Evolutionary conservation across 2,113 vertebrate genomes (phyloP).

Genomic region (Sialia sialis): DNA sequence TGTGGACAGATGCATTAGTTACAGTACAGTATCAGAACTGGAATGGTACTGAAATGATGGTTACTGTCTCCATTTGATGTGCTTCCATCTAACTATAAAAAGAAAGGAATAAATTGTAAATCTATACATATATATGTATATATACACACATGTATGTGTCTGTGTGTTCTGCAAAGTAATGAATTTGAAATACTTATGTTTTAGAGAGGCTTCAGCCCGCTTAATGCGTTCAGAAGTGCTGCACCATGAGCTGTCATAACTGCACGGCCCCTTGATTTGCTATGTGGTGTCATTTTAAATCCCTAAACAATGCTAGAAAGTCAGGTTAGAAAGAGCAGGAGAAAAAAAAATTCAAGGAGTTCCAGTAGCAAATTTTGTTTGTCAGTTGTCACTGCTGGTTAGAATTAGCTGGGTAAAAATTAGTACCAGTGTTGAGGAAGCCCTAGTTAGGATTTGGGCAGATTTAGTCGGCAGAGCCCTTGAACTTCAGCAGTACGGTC

Average conservation of each 20-base stretch:
- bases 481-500: background rate
- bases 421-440: background rate
- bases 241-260: background rate
- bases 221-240: background rate
- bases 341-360: background rate
- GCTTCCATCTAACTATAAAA: background rate
- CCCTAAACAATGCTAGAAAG: background rate
- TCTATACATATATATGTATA: too few species aligned
- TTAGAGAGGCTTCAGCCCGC: background rate
- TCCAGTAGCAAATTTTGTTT: background rate
- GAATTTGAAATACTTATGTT: background rate
- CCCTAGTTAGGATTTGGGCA: background rate
- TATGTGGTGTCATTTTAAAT: background rate
- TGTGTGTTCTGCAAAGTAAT: background rate
- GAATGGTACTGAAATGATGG: background rate
- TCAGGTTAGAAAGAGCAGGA: background rate
- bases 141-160: accelerated
- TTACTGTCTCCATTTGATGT: background rate
- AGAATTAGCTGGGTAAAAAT: background rate
- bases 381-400: background rate
- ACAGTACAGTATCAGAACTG: background rate
- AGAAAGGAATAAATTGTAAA: background rate
- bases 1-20: background rate
- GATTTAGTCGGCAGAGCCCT: background rate
- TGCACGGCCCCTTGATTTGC: background rate